Evolutionary conservation across 2,113 vertebrate genomes (phyloP), one percentile per base, ranked within the genome.

Genomic region (Ranitomeya imitator): DNA sequence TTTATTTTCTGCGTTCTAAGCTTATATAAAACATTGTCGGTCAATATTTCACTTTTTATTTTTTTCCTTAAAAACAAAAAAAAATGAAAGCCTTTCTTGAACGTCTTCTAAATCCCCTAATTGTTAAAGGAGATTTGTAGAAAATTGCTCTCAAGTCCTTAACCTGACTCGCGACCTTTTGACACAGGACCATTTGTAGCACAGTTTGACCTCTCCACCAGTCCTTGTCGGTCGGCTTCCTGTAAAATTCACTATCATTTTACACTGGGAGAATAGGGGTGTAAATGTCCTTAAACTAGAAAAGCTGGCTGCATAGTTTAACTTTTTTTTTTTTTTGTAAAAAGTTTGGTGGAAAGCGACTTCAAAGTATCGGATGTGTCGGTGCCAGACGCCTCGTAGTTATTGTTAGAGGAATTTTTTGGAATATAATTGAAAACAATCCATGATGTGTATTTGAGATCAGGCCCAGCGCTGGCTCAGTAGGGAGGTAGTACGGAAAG

Each of bases 351-450:
- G 78, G 90, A 94, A 91, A 94, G 93, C 86, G 85, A 93, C 94
- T 95, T 95, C 94, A 95, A 93, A 96, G 94, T 89, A 90, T 95
- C 90, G 90, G 92, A 95, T 94, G 93, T 93, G 93, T 91, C 90
- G 93, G 91, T 94, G 94, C 94, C 94, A 93, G 94, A 94, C 12
- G 89, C 94, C 90, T 91, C 1, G 69, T 91, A 93, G 94, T 94
- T 93, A 93, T 93, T 95, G 93, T 93, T 93, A 92, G 91, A 93
- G 91, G 93, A 95, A 95, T 93, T 92, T 93, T 93, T 92, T 93
- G 91, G 92, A 93, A 94, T 94, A 92, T 94, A 96, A 96, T 94
- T 95, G 94, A 93, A 95, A 96, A 91, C 94, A 96, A 95, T 93
- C 91, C 91, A 91, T 90, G 90, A 89, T 90, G 87, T 90, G 86